Evolutionary conservation across 2,888 invertebrate genomes (phyloP), one percentile per base, ranked within the genome.

Genomic region (Acronicta psi): DNA sequence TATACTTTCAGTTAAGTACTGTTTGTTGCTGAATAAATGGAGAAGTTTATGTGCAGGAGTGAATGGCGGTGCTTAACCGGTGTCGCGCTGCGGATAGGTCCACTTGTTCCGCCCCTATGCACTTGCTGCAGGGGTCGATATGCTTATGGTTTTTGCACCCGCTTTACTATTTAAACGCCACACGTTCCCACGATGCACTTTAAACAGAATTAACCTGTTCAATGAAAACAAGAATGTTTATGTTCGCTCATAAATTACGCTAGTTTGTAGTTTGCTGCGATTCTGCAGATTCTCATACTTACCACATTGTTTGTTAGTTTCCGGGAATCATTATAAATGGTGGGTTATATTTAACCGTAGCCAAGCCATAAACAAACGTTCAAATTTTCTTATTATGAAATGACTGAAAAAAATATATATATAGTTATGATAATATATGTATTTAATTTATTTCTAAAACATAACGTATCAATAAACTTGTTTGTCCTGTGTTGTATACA

Each of bases 21-120:
- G n/a, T n/a, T n/a, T n/a, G n/a, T n/a, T n/a, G 13, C 5, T 20
- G 25, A 41, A 38, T 6, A 6, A 44, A 59, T 44, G 44, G 38
- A 31, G 40, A 14, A 34, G 47, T 23, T 59, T 46, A 49, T 52
- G 36, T 18, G 20, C n/a, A 40, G 20, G 25, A 20, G 53, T 43
- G 50, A 46, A 60, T 40, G 59, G 38, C 47, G 54, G 61, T 56
- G 47, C 45, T 58, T 51, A 38, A 61, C 23, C 59, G 55, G 56
- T 60, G 64, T 69, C 59, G 54, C 67, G 68, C 60, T 59, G 73
- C 70, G 66, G 74, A 84, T 84, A 82, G 83, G 82, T 84, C 83
- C 90, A 92, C 91, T 91, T 90, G 92, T 93, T 91, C 87, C 91
- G 93, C 94, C 94, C 93, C 89, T 92, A 93, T 94, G 92, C 93